Evolutionary conservation across 64 coral and sea anemone genomes (phyloP).

Genomic region (Montipora efflorescens): DNA sequence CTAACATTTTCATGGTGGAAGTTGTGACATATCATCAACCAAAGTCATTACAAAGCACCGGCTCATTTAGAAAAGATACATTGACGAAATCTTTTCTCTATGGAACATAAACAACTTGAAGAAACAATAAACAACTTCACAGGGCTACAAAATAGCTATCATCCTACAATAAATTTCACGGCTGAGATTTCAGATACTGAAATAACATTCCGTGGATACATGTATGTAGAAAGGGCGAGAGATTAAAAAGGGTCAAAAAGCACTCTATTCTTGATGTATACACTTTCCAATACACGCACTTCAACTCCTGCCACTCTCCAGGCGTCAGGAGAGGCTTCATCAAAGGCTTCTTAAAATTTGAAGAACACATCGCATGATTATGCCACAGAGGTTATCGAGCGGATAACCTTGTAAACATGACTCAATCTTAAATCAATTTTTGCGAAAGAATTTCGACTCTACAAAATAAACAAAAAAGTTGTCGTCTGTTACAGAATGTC

Average conservation of each 20-base stretch:
- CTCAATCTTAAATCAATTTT: background rate
- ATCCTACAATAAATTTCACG: background rate
- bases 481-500: background rate
- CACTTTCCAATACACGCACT: conserved; percentile 4
- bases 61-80: background rate
- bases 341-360: conserved; percentile 9
- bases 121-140: background rate
- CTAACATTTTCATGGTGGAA: too few species aligned
- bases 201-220: conserved; percentile 6
- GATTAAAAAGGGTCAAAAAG: background rate
- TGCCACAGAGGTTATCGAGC: background rate
- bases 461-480: background rate
- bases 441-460: too few species aligned
- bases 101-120: too few species aligned
- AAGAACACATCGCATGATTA: background rate
- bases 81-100: background rate
- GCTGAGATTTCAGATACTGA: conserved; percentile 6
- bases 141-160: background rate
- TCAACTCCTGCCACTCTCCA: conserved; percentile 3
- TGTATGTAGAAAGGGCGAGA: background rate
- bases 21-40: too few species aligned
- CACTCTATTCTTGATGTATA: background rate
- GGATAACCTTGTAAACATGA: background rate
- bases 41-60: too few species aligned
- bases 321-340: conserved; percentile 25